Evolutionary conservation across 2,888 invertebrate genomes (phyloP), one percentile per base, ranked within the genome.

Genomic region (Metalampra italica): DNA sequence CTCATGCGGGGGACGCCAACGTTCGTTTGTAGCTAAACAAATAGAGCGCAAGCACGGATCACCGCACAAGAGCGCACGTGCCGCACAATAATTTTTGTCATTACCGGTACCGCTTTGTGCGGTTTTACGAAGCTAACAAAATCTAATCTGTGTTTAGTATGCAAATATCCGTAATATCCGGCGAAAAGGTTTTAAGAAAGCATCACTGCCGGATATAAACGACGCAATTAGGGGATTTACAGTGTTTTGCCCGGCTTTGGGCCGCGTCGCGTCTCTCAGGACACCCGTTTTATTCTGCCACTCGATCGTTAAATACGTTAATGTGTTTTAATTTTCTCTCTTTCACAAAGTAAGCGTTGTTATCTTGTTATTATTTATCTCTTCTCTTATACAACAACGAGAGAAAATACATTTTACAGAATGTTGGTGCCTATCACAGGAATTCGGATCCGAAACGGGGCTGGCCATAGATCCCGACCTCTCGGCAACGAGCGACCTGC

Each of bases 141-240:
- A 51, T 51, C 47, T 51, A 53, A 54, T 54, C 52, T 42, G 41
- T 50, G 52, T 54, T 56, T 51, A 55, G 47, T 46, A 54, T 54
- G 46, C 50, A 53, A 56, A 59, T 55, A 56, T 41, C 51, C 50
- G 32, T 50, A 55, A 49, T 52, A 55, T 50, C 50, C 40, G 11
- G 14, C 46, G 13, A 43, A 53, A 53, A 53, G 46, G 57, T 55
- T 50, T 39, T 39, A 39, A 45, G 45, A 39, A 45, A 39, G 45
- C 39, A 45, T 52, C 49, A 52, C 52, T 48, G 52, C 51, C 51
- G 50, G 42, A 57, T 52, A 54, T 55, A 55, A 57, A 57, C 53
- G 55, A 50, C 46, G 53, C 52, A 50, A 59, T 57, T 59, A 51
- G 45, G 48, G 52, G 52, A 45, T 55, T 56, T 57, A 53, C 57